Percentiles rank a stretch among this genome's conserved stretches.
Conservation (phyloP, 2,888 invertebrate genomes). For the Villa cingulata region DNA sequence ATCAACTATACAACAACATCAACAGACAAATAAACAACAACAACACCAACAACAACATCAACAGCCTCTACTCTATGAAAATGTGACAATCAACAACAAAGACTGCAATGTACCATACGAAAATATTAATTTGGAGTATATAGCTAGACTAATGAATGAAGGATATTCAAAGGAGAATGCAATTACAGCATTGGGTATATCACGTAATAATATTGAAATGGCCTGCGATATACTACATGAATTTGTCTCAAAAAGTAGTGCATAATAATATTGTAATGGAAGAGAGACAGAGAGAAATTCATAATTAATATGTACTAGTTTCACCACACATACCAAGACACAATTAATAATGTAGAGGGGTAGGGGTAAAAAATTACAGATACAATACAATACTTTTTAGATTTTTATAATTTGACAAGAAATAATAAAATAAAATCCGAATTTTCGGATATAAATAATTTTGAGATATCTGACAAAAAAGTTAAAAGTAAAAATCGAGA, state of each 20-base stretch:
- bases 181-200: conserved; percentile 80
- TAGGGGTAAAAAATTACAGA: no score
- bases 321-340: no score
- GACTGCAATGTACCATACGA: conserved; percentile 56
- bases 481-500: no score
- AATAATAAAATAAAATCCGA: no score
- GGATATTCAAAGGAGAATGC: conserved; percentile 87
- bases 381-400: no score
- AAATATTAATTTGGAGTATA: conserved; percentile 83
- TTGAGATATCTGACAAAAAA: no score
- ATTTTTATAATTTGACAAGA: no score
- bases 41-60: conserved; percentile 19
- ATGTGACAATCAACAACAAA: conserved; percentile 37
- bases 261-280: conserved; percentile 2
- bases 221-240: conserved; percentile 88
- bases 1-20: conserved; percentile 4
- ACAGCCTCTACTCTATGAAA: conserved; percentile 33
- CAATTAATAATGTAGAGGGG: no score
- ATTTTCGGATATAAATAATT: no score
- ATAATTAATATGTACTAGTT: no score
- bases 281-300: no score
- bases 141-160: conserved; percentile 73
- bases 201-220: conserved; percentile 88
- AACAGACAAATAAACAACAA: conserved; percentile 10
- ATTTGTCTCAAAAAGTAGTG: conserved; percentile 55